phyloP scores from a whole-genome alignment of 2,113 vertebrate genomes.

The Desmodus rotundus region DNA sequence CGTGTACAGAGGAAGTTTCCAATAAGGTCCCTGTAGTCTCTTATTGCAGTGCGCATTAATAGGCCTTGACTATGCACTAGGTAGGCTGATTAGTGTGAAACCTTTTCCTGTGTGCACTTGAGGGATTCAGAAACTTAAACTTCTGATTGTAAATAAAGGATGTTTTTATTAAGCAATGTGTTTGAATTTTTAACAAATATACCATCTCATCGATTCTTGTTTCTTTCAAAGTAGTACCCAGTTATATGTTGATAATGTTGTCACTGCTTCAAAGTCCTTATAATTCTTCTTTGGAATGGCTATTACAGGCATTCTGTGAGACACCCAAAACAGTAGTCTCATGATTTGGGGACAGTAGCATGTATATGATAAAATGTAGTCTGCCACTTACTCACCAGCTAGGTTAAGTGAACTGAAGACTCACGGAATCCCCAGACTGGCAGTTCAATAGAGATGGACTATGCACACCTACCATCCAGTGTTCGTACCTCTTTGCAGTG shows the following conservation, averaged over 20 bases:
- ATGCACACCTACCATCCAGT: not conserved
- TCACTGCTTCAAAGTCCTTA: constrained; percentile 8
- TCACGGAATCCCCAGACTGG: not conserved
- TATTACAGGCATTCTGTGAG: not conserved
- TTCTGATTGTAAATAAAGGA: constrained; percentile 31
- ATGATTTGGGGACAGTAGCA: not conserved
- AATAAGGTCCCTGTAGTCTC: not conserved
- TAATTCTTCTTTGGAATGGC: constrained; percentile 42
- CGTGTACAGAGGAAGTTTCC: constrained; percentile 39
- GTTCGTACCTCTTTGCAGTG: not conserved
- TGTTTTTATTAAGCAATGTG: not conserved
- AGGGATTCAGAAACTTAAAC: constrained; percentile 39
- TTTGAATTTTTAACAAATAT: constrained; percentile 29
- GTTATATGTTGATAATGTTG: constrained; percentile 8
- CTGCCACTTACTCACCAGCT: not conserved
- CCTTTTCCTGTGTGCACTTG: constrained; percentile 15
- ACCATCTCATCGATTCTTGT: not conserved
- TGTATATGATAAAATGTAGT: constrained; percentile 2
- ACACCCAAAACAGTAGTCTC: not conserved
- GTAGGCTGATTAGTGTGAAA: not conserved
- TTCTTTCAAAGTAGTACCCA: constrained; percentile 22
- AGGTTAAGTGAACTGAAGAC: not conserved
- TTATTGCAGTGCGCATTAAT: constrained; percentile 6
- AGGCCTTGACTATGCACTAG: constrained; percentile 45
- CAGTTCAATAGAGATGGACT: not conserved